Evolutionary conservation across 2,113 vertebrate species (phyloP).

Genomic region (Cyprinus carpio): DNA sequence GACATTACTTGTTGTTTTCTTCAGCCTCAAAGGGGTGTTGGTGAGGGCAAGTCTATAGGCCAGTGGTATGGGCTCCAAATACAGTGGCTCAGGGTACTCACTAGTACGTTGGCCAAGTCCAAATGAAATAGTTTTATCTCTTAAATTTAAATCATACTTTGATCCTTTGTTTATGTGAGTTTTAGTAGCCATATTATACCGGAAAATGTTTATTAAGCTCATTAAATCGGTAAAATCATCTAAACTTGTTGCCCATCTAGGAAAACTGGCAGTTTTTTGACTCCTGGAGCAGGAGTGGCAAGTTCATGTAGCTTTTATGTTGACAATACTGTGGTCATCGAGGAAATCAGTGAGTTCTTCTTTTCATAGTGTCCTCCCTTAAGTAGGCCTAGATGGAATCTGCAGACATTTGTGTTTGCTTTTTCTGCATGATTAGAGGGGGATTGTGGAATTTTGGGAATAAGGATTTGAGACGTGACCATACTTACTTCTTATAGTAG

Average conservation of each 20-base stretch:
- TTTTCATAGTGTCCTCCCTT: constrained; percentile 14
- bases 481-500: neutral
- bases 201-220: neutral
- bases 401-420: neutral
- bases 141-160: neutral
- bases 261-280: constrained; percentile 95
- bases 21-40: constrained; percentile 98
- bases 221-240: neutral
- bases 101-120: constrained; percentile 79
- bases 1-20: constrained; percentile 41
- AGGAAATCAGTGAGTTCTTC: constrained; percentile 94
- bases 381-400: neutral
- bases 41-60: constrained; percentile 96
- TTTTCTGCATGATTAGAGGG: neutral
- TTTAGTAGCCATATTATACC: neutral
- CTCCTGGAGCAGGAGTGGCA: constrained; percentile 91
- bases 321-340: constrained; percentile 98
- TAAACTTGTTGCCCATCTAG: constrained; percentile 65
- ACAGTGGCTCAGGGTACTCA: constrained; percentile 97
- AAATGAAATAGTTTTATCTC: neutral
- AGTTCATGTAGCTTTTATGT: constrained; percentile 97
- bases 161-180: neutral
- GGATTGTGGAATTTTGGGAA: neutral
- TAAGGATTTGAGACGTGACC: neutral
- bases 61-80: constrained; percentile 99